Evolutionary conservation across 2,797 vertebrate genomes (phyloP).

Genomic region (Falco columbarius): DNA sequence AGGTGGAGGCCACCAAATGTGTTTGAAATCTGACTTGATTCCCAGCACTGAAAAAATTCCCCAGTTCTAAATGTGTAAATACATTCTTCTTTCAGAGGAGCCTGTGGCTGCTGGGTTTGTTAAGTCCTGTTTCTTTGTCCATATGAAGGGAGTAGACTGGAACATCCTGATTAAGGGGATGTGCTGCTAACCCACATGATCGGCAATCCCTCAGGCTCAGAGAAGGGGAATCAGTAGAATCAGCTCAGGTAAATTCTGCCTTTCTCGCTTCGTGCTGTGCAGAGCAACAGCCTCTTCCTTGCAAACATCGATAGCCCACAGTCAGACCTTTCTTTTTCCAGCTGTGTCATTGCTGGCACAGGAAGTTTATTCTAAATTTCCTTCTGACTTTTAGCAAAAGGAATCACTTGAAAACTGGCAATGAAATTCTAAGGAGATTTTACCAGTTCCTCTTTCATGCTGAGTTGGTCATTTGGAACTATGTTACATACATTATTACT

Average conservation of each 20-base stretch:
- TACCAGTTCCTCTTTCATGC: conserved; percentile 29
- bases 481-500: conserved; percentile 34
- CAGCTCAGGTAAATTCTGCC: conserved; percentile 23
- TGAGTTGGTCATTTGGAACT: conserved; percentile 64
- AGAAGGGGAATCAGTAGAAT: neutral
- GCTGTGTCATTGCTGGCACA: neutral
- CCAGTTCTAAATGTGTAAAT: neutral
- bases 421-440: conserved; percentile 34
- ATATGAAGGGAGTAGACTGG: neutral
- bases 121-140: neutral
- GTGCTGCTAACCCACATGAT: neutral
- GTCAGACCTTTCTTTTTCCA: conserved; percentile 25
- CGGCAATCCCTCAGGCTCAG: neutral
- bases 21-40: neutral
- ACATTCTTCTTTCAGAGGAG: neutral
- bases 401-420: conserved; percentile 19
- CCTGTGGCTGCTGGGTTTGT: conserved; percentile 4
- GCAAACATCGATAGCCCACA: neutral
- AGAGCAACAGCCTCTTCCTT: conserved; percentile 32
- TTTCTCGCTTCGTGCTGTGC: neutral
- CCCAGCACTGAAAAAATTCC: neutral
- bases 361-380: conserved; percentile 23
- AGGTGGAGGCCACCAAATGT: neutral
- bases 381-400: conserved; percentile 20
- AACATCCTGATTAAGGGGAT: neutral